Evolutionary conservation across 2,797 vertebrate genomes (phyloP), one percentile per base, ranked within the genome.

Genomic region (Scolopax bukidnonensis): DNA sequence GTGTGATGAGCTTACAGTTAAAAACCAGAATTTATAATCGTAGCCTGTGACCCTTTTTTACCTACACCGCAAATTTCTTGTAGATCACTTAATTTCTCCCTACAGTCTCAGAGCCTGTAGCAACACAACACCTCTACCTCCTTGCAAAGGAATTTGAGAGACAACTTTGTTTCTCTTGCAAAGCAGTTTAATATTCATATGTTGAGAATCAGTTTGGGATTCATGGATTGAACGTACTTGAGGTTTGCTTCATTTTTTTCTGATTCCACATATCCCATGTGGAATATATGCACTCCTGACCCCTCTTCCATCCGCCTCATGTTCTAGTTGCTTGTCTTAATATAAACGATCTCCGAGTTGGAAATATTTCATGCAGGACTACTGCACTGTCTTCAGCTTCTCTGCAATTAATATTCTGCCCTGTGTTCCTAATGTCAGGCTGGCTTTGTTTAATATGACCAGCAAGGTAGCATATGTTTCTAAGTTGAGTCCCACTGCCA

Each of bases 341-440:
- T 86, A 61, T 36, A 83, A 89, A 61, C 68, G 40, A 4, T 76
- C 57, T 87, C 76, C 4, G 15, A 70, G 24, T 36, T 84, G 40
- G 68, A 41, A 77, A 40, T 74, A 75, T 87, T 87, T 89, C 47
- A 60, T 41, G 40, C 2, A 4, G 38, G 11, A 4, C 65, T 71
- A 76, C 30, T 54, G 63, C 25, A 5, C 56, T 65, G 24, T 84
- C 74, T 70, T 76, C 60, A 71, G 17, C 24, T 82, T 59, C 57
- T 68, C 85, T 82, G 28, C 11, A 61, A 73, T 93, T 95, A 89
- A 71, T 95, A 88, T 77, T 74, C 86, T 78, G 11, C 79, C 36
- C 50, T 93, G 54, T 87, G 65, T 80, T 80, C 60, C 51, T 76
- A 13, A 73, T 51, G 40, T 89, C 70, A 84, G 43, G 19, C 24